These are phyloP conservation scores for Mimachlamys varia DNA, from an alignment of 2,888 invertebrate species.

Conservation along the genomic window DNA sequence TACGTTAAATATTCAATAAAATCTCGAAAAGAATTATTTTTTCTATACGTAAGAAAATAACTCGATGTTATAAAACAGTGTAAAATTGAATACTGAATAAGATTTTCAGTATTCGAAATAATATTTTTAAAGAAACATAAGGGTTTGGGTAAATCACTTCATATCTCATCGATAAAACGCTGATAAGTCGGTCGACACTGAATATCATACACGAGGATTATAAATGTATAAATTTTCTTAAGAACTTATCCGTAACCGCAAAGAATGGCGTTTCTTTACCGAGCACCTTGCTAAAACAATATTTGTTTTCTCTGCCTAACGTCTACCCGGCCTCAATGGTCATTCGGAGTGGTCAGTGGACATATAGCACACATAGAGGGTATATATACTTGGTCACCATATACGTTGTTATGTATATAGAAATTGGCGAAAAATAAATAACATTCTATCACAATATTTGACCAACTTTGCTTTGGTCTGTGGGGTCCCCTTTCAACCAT, in stretches of 20 bases:
- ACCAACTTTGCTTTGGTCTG: not conserved
- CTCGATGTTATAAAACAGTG: no score
- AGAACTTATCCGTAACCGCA: not conserved
- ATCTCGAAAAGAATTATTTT: no score
- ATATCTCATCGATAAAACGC: not conserved
- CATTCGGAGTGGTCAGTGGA: not conserved
- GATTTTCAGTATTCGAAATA: no score
- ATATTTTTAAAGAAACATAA: no score
- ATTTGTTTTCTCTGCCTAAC: not conserved
- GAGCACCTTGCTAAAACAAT: not conserved
- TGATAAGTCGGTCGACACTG: not conserved
- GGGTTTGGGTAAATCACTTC: not conserved
- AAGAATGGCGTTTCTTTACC: not conserved
- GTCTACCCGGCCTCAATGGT: not conserved
- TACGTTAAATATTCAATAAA: no score
- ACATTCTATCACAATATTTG: slow-evolving; percentile 27
- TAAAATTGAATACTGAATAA: no score
- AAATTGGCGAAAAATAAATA: slow-evolving; percentile 30
- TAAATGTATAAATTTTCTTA: slow-evolving; percentile 31
- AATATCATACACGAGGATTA: not conserved
- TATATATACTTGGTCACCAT: not conserved
- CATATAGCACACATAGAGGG: not conserved
- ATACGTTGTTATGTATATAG: not conserved
- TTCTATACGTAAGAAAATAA: no score
- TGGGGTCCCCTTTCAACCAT: not conserved